These are phyloP conservation scores for Scolopax rusticola DNA, from an alignment of 2,797 vertebrate species.

Conservation along the genomic window DNA sequence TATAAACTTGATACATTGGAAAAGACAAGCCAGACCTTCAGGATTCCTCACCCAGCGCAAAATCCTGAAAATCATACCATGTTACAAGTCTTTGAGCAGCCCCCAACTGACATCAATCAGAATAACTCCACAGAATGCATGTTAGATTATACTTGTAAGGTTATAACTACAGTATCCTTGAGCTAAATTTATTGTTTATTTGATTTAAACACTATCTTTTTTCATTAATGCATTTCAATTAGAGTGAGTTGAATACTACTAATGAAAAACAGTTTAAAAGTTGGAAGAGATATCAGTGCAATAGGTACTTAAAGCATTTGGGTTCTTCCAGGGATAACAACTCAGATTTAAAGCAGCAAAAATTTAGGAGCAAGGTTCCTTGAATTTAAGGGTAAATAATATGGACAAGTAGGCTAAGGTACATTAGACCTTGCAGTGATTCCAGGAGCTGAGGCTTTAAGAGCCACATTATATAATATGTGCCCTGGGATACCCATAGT, in stretches of 20 bases:
- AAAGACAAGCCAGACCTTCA: background rate
- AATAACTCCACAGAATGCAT: background rate
- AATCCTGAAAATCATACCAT: background rate
- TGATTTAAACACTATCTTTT: background rate
- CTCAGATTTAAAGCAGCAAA: background rate
- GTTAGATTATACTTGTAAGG: background rate
- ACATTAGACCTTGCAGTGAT: background rate
- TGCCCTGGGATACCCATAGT: background rate
- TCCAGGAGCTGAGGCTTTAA: background rate
- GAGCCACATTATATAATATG: background rate
- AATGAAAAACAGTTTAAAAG: background rate
- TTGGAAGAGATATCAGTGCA: background rate
- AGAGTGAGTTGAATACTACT: background rate
- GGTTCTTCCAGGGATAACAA: background rate
- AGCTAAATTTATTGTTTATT: background rate
- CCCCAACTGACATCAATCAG: background rate
- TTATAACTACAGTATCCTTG: background rate
- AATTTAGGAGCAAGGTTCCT: background rate
- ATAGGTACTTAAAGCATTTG: background rate
- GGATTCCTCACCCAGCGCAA: background rate
- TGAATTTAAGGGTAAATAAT: background rate
- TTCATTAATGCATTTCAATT: background rate
- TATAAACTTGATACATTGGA: background rate
- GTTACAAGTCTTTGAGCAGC: background rate
- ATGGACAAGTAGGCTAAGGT: background rate